These are phyloP conservation scores for Dermatemys mawii DNA, from an alignment of 2,113 vertebrate species.

Conservation along the genomic window DNA sequence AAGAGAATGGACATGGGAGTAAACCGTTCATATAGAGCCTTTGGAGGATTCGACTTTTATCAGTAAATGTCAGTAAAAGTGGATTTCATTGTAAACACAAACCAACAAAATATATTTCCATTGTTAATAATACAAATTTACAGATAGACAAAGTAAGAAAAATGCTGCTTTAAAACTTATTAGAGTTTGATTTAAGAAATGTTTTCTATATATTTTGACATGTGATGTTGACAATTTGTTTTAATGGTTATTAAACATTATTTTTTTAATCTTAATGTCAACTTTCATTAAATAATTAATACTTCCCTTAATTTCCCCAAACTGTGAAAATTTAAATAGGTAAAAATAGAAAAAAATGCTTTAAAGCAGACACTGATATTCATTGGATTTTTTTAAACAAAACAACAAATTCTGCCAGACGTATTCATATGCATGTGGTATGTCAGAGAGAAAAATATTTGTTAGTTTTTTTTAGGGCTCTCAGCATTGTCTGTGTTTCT, in stretches of 20 bases:
- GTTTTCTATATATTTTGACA: neutral
- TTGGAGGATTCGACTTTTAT: too few species aligned
- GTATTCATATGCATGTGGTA: neutral
- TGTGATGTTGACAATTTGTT: neutral
- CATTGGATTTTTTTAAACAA: too few species aligned
- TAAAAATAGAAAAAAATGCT: neutral
- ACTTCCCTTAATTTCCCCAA: neutral
- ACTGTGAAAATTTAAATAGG: neutral
- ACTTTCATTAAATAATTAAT: neutral
- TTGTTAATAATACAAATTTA: too few species aligned
- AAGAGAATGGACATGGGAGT: neutral
- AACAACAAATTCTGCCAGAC: too few species aligned
- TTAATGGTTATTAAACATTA: neutral
- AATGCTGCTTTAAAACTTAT: too few species aligned
- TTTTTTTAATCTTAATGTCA: neutral
- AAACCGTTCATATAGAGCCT: neutral
- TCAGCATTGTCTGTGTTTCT: neutral
- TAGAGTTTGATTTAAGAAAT: neutral
- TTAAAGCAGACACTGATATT: neutral
- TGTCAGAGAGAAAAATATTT: neutral
- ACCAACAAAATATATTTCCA: too few species aligned
- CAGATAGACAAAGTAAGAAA: too few species aligned
- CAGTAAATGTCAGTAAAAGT: too few species aligned
- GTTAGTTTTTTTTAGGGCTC: neutral
- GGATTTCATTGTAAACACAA: too few species aligned